These are phyloP conservation scores for Pavo muticus DNA, from an alignment of 2,113 vertebrate genomes.

Conservation along the genomic window DNA sequence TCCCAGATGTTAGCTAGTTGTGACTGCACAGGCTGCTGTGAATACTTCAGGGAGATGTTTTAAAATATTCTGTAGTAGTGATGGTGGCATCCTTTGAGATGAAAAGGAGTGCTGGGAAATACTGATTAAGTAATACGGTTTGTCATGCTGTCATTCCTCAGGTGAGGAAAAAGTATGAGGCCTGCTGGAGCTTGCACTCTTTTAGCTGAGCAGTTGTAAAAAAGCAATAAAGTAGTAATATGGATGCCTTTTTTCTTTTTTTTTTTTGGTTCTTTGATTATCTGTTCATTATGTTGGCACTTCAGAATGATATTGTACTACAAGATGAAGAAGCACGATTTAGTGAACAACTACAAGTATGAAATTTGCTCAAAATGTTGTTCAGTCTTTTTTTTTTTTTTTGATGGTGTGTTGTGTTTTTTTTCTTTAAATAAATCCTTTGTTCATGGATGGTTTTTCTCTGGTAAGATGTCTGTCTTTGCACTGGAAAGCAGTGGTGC, in stretches of 20 bases:
- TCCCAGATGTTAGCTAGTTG: not conserved
- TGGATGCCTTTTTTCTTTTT: not conserved
- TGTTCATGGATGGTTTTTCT: conserved; percentile 41
- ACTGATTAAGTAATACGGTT: not conserved
- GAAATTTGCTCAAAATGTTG: conserved; percentile 54
- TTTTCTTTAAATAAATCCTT: not conserved
- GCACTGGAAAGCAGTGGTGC: not conserved
- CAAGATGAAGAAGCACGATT: conserved; percentile 36
- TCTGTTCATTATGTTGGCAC: conserved; percentile 16
- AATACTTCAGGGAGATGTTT: not conserved
- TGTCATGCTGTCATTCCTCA: not conserved
- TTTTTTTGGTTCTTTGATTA: conserved; percentile 28
- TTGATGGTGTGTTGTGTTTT: not conserved
- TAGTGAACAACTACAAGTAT: not conserved
- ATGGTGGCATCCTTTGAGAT: not conserved
- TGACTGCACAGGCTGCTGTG: not conserved
- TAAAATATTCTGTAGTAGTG: not conserved
- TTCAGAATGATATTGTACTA: conserved; percentile 19
- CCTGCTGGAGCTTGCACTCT: conserved; percentile 5
- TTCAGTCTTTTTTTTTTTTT: conserved; percentile 29
- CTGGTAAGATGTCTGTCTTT: not conserved
- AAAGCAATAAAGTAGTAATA: conserved; percentile 42
- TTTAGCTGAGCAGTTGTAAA: conserved; percentile 20
- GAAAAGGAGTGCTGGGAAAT: not conserved
- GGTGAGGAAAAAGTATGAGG: not conserved